Conservation (phyloP, 2,113 vertebrate species). For the Rousettus leschenaultii region DNA sequence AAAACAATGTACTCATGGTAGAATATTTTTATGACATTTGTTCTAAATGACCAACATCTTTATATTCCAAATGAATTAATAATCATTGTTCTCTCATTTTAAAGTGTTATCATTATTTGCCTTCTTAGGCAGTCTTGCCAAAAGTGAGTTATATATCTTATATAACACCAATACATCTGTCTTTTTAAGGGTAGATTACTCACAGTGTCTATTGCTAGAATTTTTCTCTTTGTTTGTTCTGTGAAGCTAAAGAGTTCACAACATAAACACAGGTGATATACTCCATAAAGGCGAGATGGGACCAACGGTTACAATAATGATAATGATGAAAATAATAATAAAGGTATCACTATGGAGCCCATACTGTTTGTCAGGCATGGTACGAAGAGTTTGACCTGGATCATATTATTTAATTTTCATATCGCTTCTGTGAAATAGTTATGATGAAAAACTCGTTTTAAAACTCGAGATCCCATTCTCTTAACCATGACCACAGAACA, state of each 20-base stretch:
- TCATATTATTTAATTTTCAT: background rate
- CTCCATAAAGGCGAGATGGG: background rate
- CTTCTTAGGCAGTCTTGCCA: background rate
- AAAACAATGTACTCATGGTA: constrained; percentile 43
- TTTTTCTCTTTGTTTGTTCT: background rate
- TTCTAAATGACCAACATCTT: constrained; percentile 65
- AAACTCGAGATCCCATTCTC: background rate
- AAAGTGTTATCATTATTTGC: constrained; percentile 45
- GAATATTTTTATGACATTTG: constrained; percentile 49
- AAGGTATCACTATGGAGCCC: background rate
- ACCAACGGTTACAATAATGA: background rate
- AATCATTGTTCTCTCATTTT: constrained; percentile 51
- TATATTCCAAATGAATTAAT: constrained; percentile 61
- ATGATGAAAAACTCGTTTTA: background rate
- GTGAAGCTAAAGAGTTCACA: background rate
- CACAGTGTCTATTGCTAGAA: background rate
- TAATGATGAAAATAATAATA: background rate
- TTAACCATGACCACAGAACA: background rate
- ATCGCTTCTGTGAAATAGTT: background rate
- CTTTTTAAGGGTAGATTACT: background rate
- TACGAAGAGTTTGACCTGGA: background rate
- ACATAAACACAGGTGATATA: background rate
- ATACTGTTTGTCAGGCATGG: background rate
- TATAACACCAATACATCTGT: background rate
- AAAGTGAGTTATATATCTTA: background rate